Evolutionary conservation across 35 echinoderm and acorn worm species (phyloP).

Genomic region (Ophiothrix spiculata): DNA sequence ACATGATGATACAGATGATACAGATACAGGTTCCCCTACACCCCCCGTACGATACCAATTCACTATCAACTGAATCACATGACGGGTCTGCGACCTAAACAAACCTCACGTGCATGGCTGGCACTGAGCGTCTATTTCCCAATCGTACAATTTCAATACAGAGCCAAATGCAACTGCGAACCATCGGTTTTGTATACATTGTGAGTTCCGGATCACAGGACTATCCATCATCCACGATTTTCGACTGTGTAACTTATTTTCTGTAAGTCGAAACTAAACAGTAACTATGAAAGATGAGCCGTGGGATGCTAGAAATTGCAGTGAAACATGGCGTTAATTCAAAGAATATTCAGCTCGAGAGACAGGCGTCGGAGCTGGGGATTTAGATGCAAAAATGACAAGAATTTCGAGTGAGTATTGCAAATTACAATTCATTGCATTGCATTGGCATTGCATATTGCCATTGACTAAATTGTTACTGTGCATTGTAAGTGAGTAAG

Average conservation of each 20-base stretch:
- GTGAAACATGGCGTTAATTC: background rate
- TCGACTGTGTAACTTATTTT: background rate
- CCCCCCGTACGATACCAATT: too few species aligned
- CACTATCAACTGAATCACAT: too few species aligned
- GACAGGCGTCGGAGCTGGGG: background rate
- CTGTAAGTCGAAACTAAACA: background rate
- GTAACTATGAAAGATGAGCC: background rate
- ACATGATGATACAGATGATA: too few species aligned
- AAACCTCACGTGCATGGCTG: background rate
- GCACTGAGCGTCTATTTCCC: background rate
- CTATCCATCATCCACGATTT: background rate
- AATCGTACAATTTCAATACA: background rate
- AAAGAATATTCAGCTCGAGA: background rate
- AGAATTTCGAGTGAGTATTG: background rate
- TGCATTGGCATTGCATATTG: background rate
- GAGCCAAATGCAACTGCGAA: background rate
- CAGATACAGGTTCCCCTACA: too few species aligned
- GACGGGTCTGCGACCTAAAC: background rate
- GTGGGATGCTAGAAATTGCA: background rate
- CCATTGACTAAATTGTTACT: background rate
- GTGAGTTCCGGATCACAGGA: background rate
- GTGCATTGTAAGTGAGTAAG: background rate
- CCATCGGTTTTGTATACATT: background rate
- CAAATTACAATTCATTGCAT: background rate
- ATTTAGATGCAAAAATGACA: background rate